Evolutionary conservation across 2,797 vertebrate species (phyloP), one percentile per base, ranked within the genome.

Genomic region (Hypotaenidia philippensis): DNA sequence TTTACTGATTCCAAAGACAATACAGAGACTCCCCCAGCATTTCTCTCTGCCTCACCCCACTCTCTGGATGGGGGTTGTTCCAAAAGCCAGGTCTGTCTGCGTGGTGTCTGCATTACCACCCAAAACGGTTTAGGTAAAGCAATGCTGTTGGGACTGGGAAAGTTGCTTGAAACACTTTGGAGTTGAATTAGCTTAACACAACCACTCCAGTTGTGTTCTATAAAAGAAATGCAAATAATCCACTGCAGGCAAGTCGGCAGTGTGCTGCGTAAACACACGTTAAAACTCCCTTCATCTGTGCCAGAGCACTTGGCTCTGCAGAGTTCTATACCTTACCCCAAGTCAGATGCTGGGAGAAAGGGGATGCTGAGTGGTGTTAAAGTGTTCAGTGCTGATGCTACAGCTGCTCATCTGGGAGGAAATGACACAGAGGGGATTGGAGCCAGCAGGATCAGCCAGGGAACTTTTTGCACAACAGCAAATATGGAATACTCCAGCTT

Each of bases 51-150:
- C 77, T 65, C 40, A 44, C 79, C 53, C 52, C 13, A 29, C 68
- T 44, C 70, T 49, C 81, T 26, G 45, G 55, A 60, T 69, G 69
- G 70, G 38, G 63, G 15, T 40, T 3, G 2, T 9, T 69, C 59
- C 92, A 79, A 36, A 41, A 32, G 47, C 44, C 22, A 40, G 15
- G 10, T 47, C 81, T 75, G 59, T 26, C 86, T 75, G 44, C 32
- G 3, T 0, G 16, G 11, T 17, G 34, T 5, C 87, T 50, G 56
- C 5, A 31, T 13, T 9, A 17, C 2, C 0, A 5, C 68, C 84
- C 92, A 14, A 32, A 57, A 45, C 0, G 11, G 57, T 49, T 72
- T 1, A 41, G 50, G 7, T 5, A 44, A 61, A 83, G 74, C 63
- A 68, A 36, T 8, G 57, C 77, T 61, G 9, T 2, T 22, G 74